phyloP scores from a whole-genome alignment of 2,113 vertebrate species.

The Camelus bactrianus region DNA sequence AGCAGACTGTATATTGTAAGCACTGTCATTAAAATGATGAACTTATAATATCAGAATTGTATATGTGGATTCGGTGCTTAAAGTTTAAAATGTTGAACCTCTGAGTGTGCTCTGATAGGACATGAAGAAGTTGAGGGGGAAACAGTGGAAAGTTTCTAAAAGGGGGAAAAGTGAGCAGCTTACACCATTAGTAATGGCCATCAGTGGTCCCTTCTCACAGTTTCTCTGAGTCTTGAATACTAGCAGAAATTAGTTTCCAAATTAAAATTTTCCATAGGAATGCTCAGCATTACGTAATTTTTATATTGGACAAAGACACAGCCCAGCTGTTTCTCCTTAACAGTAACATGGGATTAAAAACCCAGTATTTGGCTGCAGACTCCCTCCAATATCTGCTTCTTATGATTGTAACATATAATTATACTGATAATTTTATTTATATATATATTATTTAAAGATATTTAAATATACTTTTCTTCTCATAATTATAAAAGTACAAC shows the following conservation, averaged over 20 bases:
- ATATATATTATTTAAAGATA: neutral
- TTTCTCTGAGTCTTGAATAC: neutral
- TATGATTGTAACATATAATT: neutral
- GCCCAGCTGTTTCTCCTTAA: neutral
- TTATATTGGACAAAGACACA: neutral
- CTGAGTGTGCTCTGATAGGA: neutral
- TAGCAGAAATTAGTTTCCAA: neutral
- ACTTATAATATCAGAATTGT: neutral
- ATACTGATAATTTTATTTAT: neutral
- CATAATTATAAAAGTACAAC: neutral
- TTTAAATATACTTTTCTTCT: neutral
- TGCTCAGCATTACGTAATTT: neutral
- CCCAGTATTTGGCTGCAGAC: neutral
- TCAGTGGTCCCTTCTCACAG: neutral
- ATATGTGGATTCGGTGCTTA: neutral
- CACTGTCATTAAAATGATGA: neutral
- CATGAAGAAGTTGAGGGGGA: neutral
- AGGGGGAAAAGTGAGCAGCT: neutral
- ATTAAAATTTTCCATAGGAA: neutral
- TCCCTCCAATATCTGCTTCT: neutral
- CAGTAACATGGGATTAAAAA: neutral
- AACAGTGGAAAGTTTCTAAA: neutral
- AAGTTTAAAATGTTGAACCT: neutral
- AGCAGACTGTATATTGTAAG: neutral
- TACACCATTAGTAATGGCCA: no score